Base-by-base conservation (phyloP, 2,888 invertebrate species). In the Drosophila bunnanda region DNA sequence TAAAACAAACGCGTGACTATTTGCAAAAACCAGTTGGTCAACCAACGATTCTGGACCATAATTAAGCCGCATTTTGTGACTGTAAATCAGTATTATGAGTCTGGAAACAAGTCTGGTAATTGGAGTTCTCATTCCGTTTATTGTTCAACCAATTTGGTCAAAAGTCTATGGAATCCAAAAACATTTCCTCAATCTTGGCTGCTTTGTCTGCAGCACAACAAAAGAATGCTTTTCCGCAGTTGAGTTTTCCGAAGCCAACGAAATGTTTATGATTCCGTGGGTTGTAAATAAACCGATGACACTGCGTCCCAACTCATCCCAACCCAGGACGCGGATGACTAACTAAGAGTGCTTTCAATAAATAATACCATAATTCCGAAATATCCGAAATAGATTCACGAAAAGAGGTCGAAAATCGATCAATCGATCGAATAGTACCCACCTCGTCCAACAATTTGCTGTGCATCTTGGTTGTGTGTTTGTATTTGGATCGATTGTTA, bases 371-470 rank as follows among this genome's bases (percentile, higher is more conserved):
- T 57, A 59, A 67, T 70, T 65, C 70, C 60, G 34, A 85, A 85
- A 82, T 75, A 82, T 65, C 70, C 60, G 34, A 85, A 85, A 82
- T 75, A 82, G 68, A 52, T 41, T 44, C 25, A 55, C 44, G 13
- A 52, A 58, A 56, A 69, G 58, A 71, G 66, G 72, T 30, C 48
- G 41, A 73, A 17, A 20, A 17, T 32, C 28, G 22, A 54, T 39
- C 22, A n/a, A 39, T 39, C 25, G 25, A 38, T 13, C 28, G 7
- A 38, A 48, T 41, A 76, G 22, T 59, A 59, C 90, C 48, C 79
- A 91, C 90, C 91, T 91, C 90, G 61, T 91, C 91, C 78, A 91
- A 83, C 60, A 91, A 68, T 78, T 88, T 91, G 80, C 89, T 90
- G 58, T 90, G 91, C 90, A 91, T 90, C 85, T 81, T 87, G 67